A percentile compares a stretch with the other conserved stretches of the same genome.
Conservation (phyloP, 1,140 invertebrate species). For the Cyclargus thomasi region DNA sequence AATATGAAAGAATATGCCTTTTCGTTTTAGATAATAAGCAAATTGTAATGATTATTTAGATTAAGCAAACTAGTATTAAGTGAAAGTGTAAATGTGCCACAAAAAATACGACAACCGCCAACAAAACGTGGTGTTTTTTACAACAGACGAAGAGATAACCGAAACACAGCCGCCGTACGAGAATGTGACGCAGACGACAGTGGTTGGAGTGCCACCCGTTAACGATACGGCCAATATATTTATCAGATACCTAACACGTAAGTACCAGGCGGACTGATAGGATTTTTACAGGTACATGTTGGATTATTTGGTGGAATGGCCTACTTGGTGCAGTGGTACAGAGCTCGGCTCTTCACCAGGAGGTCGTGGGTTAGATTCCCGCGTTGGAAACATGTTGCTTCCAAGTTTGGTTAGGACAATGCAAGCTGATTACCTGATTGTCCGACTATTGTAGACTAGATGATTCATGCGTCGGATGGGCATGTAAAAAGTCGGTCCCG, state of each 20-base stretch:
- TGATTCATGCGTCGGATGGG: too few relatives aligned
- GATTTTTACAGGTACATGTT: too few relatives aligned
- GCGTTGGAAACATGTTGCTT: too few relatives aligned
- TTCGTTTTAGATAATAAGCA: not conserved
- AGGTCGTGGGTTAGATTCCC: too few relatives aligned
- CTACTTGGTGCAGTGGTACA: too few relatives aligned
- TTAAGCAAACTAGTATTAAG: conserved; percentile 12
- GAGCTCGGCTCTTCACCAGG: too few relatives aligned
- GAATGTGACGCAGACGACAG: conserved; percentile 36
- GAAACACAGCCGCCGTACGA: conserved; percentile 45
- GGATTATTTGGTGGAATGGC: too few relatives aligned
- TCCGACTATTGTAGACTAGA: too few relatives aligned
- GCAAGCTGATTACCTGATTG: too few relatives aligned
- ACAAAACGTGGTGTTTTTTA: conserved; percentile 34
- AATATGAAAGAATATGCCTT: not conserved
- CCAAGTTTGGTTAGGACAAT: too few relatives aligned
- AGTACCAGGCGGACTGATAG: conserved; percentile 30
- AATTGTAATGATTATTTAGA: not conserved
- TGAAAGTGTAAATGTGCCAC: conserved; percentile 6
- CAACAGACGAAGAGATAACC: conserved; percentile 60
- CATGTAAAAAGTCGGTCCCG: too few relatives aligned
- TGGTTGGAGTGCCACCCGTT: conserved; percentile 40
- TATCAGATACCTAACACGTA: conserved; percentile 68
- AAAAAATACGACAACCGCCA: conserved; percentile 66
- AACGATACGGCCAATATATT: conserved; percentile 54